Evolutionary conservation across 2,888 invertebrate genomes (phyloP).

Genomic region (Cephus pygmeus): DNA sequence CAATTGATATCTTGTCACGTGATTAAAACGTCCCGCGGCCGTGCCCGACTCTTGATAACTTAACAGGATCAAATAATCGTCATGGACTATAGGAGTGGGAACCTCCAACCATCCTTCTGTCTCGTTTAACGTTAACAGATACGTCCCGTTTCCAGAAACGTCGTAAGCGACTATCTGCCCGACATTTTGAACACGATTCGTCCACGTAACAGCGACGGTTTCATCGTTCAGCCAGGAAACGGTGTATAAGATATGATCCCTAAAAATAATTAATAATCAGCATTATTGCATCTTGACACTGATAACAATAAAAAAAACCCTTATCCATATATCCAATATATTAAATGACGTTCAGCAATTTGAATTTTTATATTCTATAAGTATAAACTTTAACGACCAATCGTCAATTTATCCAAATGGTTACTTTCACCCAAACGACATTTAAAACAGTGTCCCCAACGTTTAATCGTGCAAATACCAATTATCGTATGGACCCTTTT

Average conservation of each 20-base stretch:
- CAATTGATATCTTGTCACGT: conserved; percentile 48
- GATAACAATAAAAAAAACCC: background rate
- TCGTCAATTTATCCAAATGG: background rate
- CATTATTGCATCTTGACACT: no score
- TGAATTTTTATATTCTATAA: background rate
- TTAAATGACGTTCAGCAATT: background rate
- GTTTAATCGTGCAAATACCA: background rate
- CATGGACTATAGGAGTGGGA: conserved; percentile 68
- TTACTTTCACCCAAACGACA: background rate
- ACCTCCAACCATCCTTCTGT: conserved; percentile 79
- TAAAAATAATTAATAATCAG: conserved; percentile 17
- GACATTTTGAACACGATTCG: conserved; percentile 86
- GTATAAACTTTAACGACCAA: background rate
- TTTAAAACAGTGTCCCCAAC: background rate
- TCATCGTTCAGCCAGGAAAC: conserved; percentile 81
- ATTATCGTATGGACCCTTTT: background rate
- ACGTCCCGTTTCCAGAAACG: conserved; percentile 39
- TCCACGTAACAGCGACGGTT: conserved; percentile 80
- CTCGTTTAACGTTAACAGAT: conserved; percentile 69
- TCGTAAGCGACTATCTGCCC: conserved; percentile 73
- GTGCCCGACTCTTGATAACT: conserved; percentile 49
- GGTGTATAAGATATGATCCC: conserved; percentile 76
- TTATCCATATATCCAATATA: background rate
- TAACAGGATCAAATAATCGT: conserved; percentile 66
- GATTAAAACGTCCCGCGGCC: conserved; percentile 53